Base-by-base conservation (phyloP, 2,797 vertebrate species). In the Stomatorhinus walkeri region DNA sequence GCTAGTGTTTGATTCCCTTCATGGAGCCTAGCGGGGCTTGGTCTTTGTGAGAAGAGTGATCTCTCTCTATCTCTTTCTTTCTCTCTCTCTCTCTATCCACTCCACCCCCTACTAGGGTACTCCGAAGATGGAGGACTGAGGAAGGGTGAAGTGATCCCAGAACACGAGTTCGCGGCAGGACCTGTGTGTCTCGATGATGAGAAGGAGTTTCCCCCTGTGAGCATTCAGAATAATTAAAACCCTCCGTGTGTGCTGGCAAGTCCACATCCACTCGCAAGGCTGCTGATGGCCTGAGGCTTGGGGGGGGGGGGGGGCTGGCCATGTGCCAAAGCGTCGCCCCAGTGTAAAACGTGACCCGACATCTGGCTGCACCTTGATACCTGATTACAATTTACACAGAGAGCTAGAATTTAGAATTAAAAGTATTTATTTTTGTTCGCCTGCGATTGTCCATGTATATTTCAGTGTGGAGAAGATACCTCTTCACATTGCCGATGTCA, bases 131-230 rank as follows among this genome's bases (percentile, higher is more conserved):
- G 96, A 0, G 98, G 97, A 88, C 95, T 96, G 0, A 96, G 97
- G 92, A 97, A 95, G 5, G 98, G 98, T 8, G 97, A 98, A 88
- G 94, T 98, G 2, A 96, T 99, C 93, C 97, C 98, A 0, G 97
- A 99, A 91, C 98, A 99, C 0, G 98, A 99, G 93, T 97, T 98
- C 87, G 97, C 97, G 0, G 96, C 97, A 32, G 94, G 97, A 89
- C 97, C 98, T 0, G 95, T 99, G 90, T 96, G 97, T 91, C 96
- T 99, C 51, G 98, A 99, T 0, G 98, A 99, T 0, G 97, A 98
- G 93, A 96, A 96, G 89, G 97, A 98, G 91, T 98, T 98, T 56
- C 98, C 98, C 92, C 97, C 98, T 89, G 96, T 99, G 94, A 96
- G 97, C 96, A 97, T 95, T 93, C 93, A 93, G 94, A 93, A 93